Evolutionary conservation across 2,797 vertebrate species (phyloP).

Genomic region (Perodicticus potto): DNA sequence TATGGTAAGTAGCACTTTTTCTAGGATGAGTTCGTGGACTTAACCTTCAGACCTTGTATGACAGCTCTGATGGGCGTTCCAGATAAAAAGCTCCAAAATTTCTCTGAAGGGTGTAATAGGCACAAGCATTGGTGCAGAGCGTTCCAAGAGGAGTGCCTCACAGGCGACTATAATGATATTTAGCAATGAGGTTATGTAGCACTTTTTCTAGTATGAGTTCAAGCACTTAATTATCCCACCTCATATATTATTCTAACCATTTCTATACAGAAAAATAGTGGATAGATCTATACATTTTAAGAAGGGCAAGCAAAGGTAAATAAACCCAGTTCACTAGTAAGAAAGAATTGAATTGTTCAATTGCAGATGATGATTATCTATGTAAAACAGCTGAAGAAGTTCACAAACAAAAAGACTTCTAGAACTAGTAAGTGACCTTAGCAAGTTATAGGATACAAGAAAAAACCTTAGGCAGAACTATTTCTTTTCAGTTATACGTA

Average conservation of each 20-base stretch:
- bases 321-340: background rate
- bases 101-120: too few species aligned
- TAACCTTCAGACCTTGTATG: too few species aligned
- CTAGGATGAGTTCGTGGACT: too few species aligned
- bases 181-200: too few species aligned
- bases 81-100: too few species aligned
- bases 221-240: too few species aligned
- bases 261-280: background rate
- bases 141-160: too few species aligned
- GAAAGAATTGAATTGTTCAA: background rate
- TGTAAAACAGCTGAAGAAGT: background rate
- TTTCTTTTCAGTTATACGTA: background rate
- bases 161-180: too few species aligned
- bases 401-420: background rate
- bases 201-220: too few species aligned
- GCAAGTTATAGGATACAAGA: background rate
- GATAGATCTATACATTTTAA: background rate
- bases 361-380: background rate
- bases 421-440: background rate
- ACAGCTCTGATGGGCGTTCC: too few species aligned
- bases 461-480: background rate
- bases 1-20: too few species aligned
- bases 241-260: background rate
- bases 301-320: background rate
- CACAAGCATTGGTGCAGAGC: too few species aligned